Evolutionary conservation across 2,113 vertebrate species (phyloP).

Genomic region (Lates calcarifer): DNA sequence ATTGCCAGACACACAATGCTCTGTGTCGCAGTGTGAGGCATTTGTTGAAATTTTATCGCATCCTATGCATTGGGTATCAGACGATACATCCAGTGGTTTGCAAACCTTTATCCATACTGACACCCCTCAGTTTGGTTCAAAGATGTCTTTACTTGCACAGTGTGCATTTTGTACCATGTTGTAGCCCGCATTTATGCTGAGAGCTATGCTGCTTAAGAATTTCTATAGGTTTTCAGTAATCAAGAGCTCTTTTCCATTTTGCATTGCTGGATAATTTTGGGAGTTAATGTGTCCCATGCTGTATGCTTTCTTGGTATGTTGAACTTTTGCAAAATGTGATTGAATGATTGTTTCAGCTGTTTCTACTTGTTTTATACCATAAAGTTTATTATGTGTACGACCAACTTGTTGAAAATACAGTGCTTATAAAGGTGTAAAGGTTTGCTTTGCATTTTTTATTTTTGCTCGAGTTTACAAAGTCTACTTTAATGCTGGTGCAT

Average conservation of each 20-base stretch:
- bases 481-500: neutral
- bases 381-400: constrained; percentile 52
- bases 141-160: constrained; percentile 74
- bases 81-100: constrained; percentile 49
- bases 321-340: constrained; percentile 51
- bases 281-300: constrained; percentile 62
- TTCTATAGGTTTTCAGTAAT: constrained; percentile 51
- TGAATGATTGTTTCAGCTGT: constrained; percentile 65
- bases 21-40: constrained; percentile 62
- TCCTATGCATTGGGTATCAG: constrained; percentile 62
- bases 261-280: constrained; percentile 60
- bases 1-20: constrained; percentile 65
- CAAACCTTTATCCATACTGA: constrained; percentile 58
- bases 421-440: constrained; percentile 22
- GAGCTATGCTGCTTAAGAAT: constrained; percentile 73
- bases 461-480: neutral
- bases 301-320: constrained; percentile 59
- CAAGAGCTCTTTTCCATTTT: constrained; percentile 71
- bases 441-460: constrained; percentile 8
- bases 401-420: constrained; percentile 32
- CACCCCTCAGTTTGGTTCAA: constrained; percentile 67
- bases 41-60: constrained; percentile 48
- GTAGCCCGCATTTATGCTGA: constrained; percentile 65
- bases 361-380: constrained; percentile 79
- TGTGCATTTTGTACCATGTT: constrained; percentile 74